Evolutionary conservation across 1,140 invertebrate genomes (phyloP).

Genomic region (Cotesia glomerata): DNA sequence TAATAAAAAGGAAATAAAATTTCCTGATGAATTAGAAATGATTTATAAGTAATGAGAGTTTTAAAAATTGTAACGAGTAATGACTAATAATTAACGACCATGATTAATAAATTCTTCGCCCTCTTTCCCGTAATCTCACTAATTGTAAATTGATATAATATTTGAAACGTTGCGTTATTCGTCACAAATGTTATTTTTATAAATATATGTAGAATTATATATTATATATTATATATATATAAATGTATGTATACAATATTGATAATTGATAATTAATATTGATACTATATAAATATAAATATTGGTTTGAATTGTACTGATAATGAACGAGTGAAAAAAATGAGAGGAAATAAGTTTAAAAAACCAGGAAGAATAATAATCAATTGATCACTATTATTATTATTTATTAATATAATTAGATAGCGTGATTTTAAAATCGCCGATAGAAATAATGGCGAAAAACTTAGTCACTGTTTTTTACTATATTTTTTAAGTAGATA

Average conservation of each 20-base stretch:
- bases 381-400: not conserved
- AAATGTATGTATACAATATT: slow-evolving; percentile 54
- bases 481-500: slow-evolving; percentile 56
- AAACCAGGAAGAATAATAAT: too few species aligned
- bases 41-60: not conserved
- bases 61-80: not conserved
- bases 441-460: slow-evolving; percentile 40
- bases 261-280: slow-evolving; percentile 41
- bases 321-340: slow-evolving; percentile 17
- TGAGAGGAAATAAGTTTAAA: not conserved
- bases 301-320: slow-evolving; percentile 25
- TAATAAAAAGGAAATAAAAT: not conserved
- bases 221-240: slow-evolving; percentile 26
- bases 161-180: slow-evolving; percentile 33
- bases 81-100: not conserved
- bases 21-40: not conserved
- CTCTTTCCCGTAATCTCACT: not conserved
- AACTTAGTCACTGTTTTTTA: slow-evolving; percentile 64
- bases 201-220: slow-evolving; percentile 48
- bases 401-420: slow-evolving; percentile 41
- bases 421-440: slow-evolving; percentile 50
- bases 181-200: slow-evolving; percentile 58
- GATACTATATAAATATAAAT: not conserved
- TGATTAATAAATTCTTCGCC: not conserved
- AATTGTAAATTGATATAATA: slow-evolving; percentile 14